These are phyloP conservation scores for Vireo griseus DNA, from an alignment of 2,797 vertebrate species.

Conservation along the genomic window DNA sequence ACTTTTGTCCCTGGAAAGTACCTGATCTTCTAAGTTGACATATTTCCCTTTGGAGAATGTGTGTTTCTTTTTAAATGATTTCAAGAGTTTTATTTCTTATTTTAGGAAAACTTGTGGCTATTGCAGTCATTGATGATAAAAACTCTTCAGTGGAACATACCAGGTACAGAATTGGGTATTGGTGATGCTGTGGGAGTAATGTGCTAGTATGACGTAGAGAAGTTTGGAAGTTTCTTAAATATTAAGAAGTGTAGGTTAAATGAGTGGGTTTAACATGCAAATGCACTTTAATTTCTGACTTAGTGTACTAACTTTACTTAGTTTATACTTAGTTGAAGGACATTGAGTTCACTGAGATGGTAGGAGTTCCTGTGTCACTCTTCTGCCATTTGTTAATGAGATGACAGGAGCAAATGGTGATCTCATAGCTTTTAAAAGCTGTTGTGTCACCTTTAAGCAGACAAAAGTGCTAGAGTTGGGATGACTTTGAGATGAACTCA, in stretches of 20 bases:
- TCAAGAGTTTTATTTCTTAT: slow-evolving; percentile 41
- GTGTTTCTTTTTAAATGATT: background rate
- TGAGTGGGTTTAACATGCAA: background rate
- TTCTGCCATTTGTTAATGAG: background rate
- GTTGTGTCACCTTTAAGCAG: background rate
- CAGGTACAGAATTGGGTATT: slow-evolving; percentile 79
- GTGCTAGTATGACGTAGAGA: background rate
- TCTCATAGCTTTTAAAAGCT: background rate
- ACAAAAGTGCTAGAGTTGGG: background rate
- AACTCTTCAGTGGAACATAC: slow-evolving; percentile 85
- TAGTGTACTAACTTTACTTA: background rate
- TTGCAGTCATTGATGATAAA: slow-evolving; percentile 94
- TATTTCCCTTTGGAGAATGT: background rate
- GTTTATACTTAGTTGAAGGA: background rate
- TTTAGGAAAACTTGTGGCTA: slow-evolving; percentile 93
- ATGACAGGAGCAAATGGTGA: background rate
- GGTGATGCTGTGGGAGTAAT: background rate
- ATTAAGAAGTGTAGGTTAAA: background rate
- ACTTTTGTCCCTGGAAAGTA: background rate
- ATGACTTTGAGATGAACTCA: background rate
- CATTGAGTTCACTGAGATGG: background rate
- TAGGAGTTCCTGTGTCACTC: background rate
- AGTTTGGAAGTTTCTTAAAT: background rate
- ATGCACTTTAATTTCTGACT: background rate
- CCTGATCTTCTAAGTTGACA: background rate